These are phyloP conservation scores for Sebastes cheni DNA, from an alignment of 2,797 vertebrate species.

Conservation along the genomic window DNA sequence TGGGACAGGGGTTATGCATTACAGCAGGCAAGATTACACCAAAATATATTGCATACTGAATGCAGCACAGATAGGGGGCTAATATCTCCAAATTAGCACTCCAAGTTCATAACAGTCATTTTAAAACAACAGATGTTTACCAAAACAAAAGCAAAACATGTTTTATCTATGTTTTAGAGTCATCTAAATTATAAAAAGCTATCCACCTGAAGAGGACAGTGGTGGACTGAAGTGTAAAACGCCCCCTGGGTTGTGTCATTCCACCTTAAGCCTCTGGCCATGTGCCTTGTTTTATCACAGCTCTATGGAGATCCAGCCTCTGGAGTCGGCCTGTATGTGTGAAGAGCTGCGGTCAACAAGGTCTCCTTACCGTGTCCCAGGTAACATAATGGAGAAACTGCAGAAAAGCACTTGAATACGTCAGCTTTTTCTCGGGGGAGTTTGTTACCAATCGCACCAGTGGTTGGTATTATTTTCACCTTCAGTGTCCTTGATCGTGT, in stretches of 20 bases:
- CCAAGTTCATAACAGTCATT: not conserved
- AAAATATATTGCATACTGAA: not conserved
- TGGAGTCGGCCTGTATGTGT: not conserved
- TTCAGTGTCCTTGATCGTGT: no score
- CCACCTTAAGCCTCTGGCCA: not conserved
- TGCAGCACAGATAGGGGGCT: not conserved
- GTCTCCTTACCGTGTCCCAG: not conserved
- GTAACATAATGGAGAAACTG: not conserved
- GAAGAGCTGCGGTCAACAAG: not conserved
- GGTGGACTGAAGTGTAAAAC: not conserved
- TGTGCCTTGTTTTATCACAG: constrained; percentile 4
- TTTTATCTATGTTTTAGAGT: not conserved
- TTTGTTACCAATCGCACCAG: not conserved
- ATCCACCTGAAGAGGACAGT: not conserved
- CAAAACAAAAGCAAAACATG: not conserved
- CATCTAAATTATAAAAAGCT: not conserved
- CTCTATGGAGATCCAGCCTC: constrained; percentile 5
- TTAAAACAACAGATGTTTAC: not conserved
- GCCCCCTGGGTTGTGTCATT: not conserved
- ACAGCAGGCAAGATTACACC: not conserved
- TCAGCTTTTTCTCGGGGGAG: not conserved
- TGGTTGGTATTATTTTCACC: not conserved
- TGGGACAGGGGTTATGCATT: not conserved
- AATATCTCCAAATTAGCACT: not conserved
- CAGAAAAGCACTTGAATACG: not conserved